These are phyloP conservation scores for Sinella curviseta DNA, from an alignment of 1,140 invertebrate species.

Conservation along the genomic window DNA sequence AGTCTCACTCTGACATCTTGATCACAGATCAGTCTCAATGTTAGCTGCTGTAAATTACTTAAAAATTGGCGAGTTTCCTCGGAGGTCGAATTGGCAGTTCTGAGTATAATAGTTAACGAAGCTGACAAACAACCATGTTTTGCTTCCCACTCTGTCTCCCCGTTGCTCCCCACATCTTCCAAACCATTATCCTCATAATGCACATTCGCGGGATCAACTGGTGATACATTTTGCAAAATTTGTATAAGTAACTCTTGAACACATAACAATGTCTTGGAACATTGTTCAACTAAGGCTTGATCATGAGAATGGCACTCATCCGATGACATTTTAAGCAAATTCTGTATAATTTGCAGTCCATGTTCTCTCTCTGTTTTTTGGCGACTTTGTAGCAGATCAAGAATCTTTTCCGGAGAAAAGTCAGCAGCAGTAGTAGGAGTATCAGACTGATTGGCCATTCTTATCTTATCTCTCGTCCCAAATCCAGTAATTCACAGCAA, in stretches of 20 bases:
- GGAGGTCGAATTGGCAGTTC: background rate
- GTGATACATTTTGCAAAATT: background rate
- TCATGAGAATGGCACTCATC: background rate
- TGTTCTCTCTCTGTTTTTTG: slow-evolving; percentile 4
- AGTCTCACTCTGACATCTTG: slow-evolving; percentile 20
- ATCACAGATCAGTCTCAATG: slow-evolving; percentile 21
- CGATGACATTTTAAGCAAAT: background rate
- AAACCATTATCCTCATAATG: background rate
- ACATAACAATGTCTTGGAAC: background rate
- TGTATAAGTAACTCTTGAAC: background rate
- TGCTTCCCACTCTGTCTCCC: background rate
- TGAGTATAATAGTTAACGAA: background rate
- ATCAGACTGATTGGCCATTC: background rate
- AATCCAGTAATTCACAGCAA: background rate
- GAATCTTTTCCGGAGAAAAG: background rate
- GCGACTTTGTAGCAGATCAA: background rate
- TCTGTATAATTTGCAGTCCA: background rate
- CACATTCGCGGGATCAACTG: background rate
- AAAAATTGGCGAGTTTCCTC: slow-evolving; percentile 6
- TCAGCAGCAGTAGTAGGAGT: background rate
- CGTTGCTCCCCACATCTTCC: background rate
- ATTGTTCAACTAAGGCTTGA: background rate
- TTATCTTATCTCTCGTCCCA: background rate
- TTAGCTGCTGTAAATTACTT: background rate
- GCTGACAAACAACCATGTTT: slow-evolving; percentile 21